Evolutionary conservation across 2,888 invertebrate species (phyloP).

Genomic region (Dicranocentrus wangi): DNA sequence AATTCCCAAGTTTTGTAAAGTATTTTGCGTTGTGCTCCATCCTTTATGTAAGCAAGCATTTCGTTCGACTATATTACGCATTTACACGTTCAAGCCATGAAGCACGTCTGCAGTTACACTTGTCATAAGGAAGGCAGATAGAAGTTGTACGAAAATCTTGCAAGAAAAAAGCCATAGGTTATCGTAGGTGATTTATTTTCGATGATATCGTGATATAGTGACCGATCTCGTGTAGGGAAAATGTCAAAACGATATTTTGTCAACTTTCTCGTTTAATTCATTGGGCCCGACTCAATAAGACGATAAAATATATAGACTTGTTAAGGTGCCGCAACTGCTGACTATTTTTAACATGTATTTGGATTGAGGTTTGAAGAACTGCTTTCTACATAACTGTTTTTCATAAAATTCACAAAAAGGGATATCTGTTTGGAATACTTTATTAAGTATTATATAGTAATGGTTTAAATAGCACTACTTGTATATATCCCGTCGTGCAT

Average conservation of each 20-base stretch:
- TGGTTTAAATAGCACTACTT: not conserved
- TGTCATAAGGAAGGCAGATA: not conserved
- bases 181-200: slow-evolving; percentile 27
- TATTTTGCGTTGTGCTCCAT: slow-evolving; percentile 1
- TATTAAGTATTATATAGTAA: not conserved
- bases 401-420: not conserved
- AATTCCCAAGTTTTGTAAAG: slow-evolving; percentile 48
- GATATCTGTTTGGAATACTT: not conserved
- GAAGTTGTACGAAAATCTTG: slow-evolving; percentile 9
- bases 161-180: slow-evolving; percentile 41
- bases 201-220: slow-evolving; percentile 15
- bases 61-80: not conserved
- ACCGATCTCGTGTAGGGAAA: slow-evolving; percentile 39
- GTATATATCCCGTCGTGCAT: not conserved
- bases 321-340: slow-evolving; percentile 34
- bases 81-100: not conserved
- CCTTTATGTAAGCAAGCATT: not conserved
- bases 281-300: slow-evolving; percentile 29
- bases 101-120: not conserved
- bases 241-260: not conserved
- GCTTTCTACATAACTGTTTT: too few relatives aligned
- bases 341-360: not conserved
- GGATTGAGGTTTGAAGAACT: not conserved
- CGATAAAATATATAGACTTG: too few relatives aligned
- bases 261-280: not conserved